Conservation (phyloP, 2,888 invertebrate species). For the Lumbricus terrestris region DNA sequence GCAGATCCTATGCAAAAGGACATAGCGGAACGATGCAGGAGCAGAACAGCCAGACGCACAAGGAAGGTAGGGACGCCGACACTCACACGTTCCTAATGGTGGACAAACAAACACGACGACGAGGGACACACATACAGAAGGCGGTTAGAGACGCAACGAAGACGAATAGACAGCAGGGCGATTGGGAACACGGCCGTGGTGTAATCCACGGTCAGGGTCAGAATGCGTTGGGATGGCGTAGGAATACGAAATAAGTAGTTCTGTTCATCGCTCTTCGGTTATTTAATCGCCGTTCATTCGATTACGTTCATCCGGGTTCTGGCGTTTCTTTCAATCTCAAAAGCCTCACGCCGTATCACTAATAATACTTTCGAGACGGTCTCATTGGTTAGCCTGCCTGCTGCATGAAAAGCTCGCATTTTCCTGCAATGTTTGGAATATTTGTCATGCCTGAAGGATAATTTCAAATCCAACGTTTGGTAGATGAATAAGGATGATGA, state of each 20-base stretch:
- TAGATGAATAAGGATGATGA: background rate
- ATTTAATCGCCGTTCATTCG: background rate
- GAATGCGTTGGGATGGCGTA: background rate
- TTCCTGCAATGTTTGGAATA: background rate
- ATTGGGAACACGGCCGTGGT: background rate
- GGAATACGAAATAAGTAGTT: background rate
- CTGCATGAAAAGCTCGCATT: background rate
- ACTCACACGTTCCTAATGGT: background rate
- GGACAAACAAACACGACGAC: background rate
- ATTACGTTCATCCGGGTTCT: background rate
- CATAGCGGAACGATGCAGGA: background rate
- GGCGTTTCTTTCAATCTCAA: background rate
- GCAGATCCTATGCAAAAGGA: background rate
- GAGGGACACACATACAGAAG: background rate
- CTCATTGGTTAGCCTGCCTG: background rate
- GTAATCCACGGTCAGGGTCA: background rate
- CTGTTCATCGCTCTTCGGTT: background rate
- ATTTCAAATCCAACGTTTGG: background rate
- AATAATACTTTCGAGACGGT: background rate
- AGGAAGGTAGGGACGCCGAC: background rate
- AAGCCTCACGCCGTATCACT: too few relatives aligned
- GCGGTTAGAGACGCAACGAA: background rate
- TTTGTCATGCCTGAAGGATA: background rate
- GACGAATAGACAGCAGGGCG: background rate
- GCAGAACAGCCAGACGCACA: background rate